These are phyloP conservation scores for Labroides dimidiatus DNA, from an alignment of 2,797 vertebrate genomes.

Conservation along the genomic window DNA sequence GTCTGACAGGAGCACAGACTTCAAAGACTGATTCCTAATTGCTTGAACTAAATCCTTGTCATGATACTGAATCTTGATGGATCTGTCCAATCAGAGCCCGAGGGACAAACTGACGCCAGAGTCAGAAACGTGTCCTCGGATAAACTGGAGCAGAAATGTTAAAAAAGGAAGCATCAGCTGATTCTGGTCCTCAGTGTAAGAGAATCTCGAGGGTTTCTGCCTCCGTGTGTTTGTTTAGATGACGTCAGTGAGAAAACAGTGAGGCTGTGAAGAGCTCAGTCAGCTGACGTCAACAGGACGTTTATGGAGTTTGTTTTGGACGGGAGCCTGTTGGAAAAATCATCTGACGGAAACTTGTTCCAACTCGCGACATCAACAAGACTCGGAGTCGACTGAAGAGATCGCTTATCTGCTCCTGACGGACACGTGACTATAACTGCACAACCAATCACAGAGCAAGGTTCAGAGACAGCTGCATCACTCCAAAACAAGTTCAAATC, in stretches of 20 bases:
- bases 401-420: too few relatives aligned
- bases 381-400: background rate
- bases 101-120: background rate
- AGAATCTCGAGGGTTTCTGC: slow-evolving; percentile 14
- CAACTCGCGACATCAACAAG: background rate
- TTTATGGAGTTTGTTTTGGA: slow-evolving; percentile 50
- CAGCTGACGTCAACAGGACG: slow-evolving; percentile 29
- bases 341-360: slow-evolving; percentile 25
- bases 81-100: slow-evolving; percentile 3
- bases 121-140: background rate
- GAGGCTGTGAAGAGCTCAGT: slow-evolving; percentile 19
- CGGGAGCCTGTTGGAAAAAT: slow-evolving; percentile 1
- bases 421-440: too few relatives aligned
- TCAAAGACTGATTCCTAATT: slow-evolving; percentile 57
- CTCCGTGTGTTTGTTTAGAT: slow-evolving; percentile 18
- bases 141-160: slow-evolving; percentile 3
- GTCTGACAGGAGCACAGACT: slow-evolving; percentile 12
- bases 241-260: slow-evolving; percentile 21
- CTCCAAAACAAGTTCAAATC: too few relatives aligned
- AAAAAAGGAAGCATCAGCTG: background rate
- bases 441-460: too few relatives aligned
- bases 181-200: background rate
- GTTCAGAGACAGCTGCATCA: too few relatives aligned
- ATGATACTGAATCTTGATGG: slow-evolving; percentile 34
- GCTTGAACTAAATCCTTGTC: slow-evolving; percentile 44